Percentiles rank a stretch among this genome's conserved stretches.
Conservation (phyloP, 1,140 invertebrate species). For the Apis dorsata region DNA sequence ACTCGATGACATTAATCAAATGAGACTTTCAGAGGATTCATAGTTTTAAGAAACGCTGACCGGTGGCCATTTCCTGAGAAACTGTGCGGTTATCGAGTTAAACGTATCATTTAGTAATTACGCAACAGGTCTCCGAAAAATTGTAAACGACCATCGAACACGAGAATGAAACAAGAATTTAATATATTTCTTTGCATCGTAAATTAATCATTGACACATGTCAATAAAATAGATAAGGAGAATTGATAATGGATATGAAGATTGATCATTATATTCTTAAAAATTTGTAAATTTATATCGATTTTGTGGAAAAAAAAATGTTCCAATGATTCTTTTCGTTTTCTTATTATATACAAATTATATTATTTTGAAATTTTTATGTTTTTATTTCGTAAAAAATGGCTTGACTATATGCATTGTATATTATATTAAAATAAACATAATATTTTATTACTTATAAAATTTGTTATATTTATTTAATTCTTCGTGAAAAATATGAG, state of each 20-base stretch:
- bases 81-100: background rate
- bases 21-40: background rate
- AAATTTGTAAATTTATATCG: too few species aligned
- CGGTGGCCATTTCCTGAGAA: background rate
- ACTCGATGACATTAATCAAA: background rate
- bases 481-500: too few species aligned
- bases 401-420: too few species aligned
- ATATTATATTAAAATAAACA: too few species aligned
- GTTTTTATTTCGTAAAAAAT: too few species aligned
- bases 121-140: background rate
- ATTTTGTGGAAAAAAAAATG: too few species aligned
- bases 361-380: too few species aligned
- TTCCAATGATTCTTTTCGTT: too few species aligned
- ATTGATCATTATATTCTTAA: background rate
- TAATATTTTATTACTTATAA: too few species aligned
- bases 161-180: background rate
- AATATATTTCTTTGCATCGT: background rate
- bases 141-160: background rate
- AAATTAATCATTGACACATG: background rate
- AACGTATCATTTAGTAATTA: constrained; percentile 6
- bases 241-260: background rate
- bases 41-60: background rate
- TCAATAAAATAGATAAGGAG: background rate
- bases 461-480: too few species aligned
- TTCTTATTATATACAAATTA: too few species aligned